Percentiles rank a stretch among this genome's conserved stretches.
phyloP scores from a whole-genome alignment of 2,797 vertebrate genomes.

The Huso huso region DNA sequence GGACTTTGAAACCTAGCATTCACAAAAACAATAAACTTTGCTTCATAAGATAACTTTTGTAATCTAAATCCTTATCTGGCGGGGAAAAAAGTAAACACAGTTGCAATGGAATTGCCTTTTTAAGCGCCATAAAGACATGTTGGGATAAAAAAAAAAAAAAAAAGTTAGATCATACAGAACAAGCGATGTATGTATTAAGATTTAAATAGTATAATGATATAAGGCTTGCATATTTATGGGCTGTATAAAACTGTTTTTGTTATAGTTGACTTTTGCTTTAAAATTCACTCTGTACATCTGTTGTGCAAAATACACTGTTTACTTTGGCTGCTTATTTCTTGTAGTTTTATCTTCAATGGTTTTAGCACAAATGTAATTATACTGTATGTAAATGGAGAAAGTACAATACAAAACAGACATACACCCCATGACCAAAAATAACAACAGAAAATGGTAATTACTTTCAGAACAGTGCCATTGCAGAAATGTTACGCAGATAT shows the following conservation, averaged over 20 bases:
- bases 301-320: too few species aligned
- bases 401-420: too few species aligned
- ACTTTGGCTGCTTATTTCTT: too few species aligned
- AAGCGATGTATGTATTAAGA: conserved; percentile 20
- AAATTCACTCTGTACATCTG: not conserved
- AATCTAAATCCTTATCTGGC: not conserved
- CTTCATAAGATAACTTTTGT: not conserved
- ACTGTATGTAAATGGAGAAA: too few species aligned
- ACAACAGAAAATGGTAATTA: too few species aligned
- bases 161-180: conserved; percentile 16
- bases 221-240: conserved; percentile 26
- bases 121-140: conserved; percentile 30
- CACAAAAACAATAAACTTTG: conserved; percentile 33
- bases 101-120: conserved; percentile 21
- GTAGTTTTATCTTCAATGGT: too few species aligned
- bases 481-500: too few species aligned
- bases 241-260: conserved; percentile 11
- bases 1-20: conserved; percentile 46
- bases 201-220: conserved; percentile 24
- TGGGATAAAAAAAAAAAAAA: conserved; percentile 25
- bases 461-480: too few species aligned
- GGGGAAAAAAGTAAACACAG: conserved; percentile 28
- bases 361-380: too few species aligned
- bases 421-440: too few species aligned
- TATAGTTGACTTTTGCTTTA: not conserved